Evolutionary conservation across 2,797 vertebrate genomes (phyloP).

Genomic region (Lagorchestes hirsutus): DNA sequence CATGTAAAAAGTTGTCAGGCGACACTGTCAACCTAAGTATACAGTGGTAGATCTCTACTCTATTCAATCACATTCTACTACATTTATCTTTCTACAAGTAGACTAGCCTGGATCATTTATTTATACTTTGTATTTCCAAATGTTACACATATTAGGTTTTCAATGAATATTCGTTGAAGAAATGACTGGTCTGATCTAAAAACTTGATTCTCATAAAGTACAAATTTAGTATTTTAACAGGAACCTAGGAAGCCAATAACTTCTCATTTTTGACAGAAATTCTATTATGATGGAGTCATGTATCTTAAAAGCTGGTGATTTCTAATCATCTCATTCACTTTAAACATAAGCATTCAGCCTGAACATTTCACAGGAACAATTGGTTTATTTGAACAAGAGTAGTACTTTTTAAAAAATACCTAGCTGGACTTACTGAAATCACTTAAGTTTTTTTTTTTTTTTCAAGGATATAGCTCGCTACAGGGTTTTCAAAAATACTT

Average conservation of each 20-base stretch:
- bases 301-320: neutral
- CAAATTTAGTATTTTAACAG: neutral
- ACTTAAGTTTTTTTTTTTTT: neutral
- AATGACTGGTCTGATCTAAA: neutral
- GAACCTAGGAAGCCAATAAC: neutral
- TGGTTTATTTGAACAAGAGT: constrained; percentile 11
- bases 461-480: neutral
- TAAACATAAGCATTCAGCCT: no score
- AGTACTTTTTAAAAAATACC: neutral
- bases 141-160: neutral
- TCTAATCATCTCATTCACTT: neutral
- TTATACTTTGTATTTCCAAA: neutral
- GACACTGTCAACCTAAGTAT: neutral
- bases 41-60: no score
- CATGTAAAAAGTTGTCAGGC: neutral
- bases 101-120: neutral
- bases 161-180: neutral
- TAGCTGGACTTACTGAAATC: neutral
- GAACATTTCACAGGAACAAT: neutral
- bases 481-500: constrained; percentile 16
- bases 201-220: neutral
- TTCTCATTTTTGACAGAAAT: neutral
- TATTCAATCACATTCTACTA: neutral
- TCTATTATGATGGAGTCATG: no score
- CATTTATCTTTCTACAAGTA: neutral